Evolutionary conservation across 2,113 vertebrate species (phyloP).

Genomic region (Poeciliopsis turrubarensis): DNA sequence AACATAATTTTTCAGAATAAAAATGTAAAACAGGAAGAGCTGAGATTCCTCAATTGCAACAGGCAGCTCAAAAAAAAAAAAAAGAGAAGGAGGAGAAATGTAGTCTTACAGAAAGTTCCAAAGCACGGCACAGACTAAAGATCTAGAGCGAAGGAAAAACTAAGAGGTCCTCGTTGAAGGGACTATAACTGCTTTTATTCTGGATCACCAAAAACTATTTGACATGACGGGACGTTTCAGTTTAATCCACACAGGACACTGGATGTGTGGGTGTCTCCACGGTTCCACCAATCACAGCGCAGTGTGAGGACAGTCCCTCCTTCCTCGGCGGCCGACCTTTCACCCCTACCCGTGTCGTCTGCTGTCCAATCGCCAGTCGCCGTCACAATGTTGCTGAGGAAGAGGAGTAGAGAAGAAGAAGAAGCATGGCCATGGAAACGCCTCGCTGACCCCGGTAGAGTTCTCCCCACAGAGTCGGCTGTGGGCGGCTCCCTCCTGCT

Average conservation of each 20-base stretch:
- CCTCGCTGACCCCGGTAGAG: slow-evolving; percentile 28
- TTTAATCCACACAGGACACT: slow-evolving; percentile 37
- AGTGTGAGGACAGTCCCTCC: slow-evolving; percentile 26
- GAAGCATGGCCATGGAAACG: slow-evolving; percentile 8
- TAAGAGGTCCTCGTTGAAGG: slow-evolving; percentile 5
- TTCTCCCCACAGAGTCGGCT: slow-evolving; percentile 37
- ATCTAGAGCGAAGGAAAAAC: slow-evolving; percentile 62
- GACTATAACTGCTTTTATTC: slow-evolving; percentile 11
- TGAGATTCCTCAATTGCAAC: slow-evolving; percentile 79
- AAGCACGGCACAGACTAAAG: slow-evolving; percentile 64
- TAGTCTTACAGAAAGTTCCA: slow-evolving; percentile 52
- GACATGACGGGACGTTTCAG: slow-evolving; percentile 23
- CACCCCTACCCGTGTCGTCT: slow-evolving; percentile 1
- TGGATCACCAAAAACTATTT: slow-evolving; percentile 13
- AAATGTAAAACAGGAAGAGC: slow-evolving; percentile 82
- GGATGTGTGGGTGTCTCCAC: slow-evolving; percentile 30
- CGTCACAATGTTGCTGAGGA: slow-evolving; percentile 25
- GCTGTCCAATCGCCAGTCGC: slow-evolving; percentile 41
- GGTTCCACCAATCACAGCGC: slow-evolving; percentile 29
- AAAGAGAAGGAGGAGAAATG: slow-evolving; percentile 50
- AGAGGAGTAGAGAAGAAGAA: slow-evolving; percentile 41
- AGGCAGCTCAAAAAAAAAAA: slow-evolving; percentile 45
- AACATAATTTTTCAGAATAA: slow-evolving; percentile 75
- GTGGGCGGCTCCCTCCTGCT: slow-evolving; percentile 34
- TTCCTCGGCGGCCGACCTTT: slow-evolving; percentile 4